Evolutionary conservation across 2,113 vertebrate genomes (phyloP).

Genomic region (Clarias magur): DNA sequence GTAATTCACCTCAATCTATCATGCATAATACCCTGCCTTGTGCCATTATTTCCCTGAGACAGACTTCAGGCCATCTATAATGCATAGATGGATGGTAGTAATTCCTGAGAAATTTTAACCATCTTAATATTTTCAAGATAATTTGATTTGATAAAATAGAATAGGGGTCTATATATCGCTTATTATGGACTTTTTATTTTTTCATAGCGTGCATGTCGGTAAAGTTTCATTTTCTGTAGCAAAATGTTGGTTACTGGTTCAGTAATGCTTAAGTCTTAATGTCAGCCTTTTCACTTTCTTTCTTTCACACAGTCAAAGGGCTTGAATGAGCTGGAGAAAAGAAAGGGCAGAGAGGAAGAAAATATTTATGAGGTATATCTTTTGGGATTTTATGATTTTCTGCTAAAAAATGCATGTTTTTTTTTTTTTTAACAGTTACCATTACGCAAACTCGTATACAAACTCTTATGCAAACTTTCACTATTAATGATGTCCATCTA

Average conservation of each 20-base stretch:
- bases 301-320: constrained; percentile 60
- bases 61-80: no score
- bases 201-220: background rate
- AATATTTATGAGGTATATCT: constrained; percentile 76
- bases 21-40: no score
- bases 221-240: background rate
- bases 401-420: background rate
- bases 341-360: constrained; percentile 64
- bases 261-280: background rate
- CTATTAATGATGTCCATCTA: background rate
- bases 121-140: background rate
- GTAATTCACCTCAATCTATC: no score
- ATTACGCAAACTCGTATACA: background rate
- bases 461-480: background rate
- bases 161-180: background rate
- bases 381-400: constrained; percentile 4
- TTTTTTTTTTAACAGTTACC: background rate
- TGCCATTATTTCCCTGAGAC: no score
- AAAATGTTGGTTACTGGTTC: background rate
- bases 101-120: no score
- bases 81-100: no score
- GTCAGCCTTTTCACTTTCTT: constrained; percentile 5
- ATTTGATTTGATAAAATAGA: background rate
- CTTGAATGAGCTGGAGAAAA: constrained; percentile 58
- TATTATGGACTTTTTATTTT: background rate